Base-by-base conservation (phyloP, 64 coral and sea anemone genomes). In the Dendronephthya gigantea region DNA sequence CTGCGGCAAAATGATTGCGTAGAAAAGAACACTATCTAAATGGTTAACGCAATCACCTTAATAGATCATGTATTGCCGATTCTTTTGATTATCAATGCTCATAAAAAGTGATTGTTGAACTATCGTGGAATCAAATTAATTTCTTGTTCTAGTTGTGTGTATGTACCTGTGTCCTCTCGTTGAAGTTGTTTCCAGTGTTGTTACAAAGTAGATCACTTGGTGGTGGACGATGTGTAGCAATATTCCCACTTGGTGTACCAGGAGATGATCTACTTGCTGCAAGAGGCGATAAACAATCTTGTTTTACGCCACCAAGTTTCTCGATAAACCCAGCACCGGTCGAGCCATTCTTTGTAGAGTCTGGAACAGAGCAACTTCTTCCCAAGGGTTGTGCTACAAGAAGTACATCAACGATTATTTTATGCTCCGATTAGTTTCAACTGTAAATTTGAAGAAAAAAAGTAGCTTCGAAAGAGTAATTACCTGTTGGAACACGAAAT, bases 191-290 rank as follows among this genome's bases (percentile, higher is more conserved):
- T 39, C 72, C 72, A 2, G 72, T 39, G 29, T 79, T 79, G 37
- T 79, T 79, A 79, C 72, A 79, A 19, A 79, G 72, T 6, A 36
- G 36, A 15, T 79, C 72, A 79, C 72, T 39, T 4, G 72, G 30
- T 4, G 32, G 30, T 33, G 72, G 72, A 79, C 72, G 72, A 79
- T 34, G 72, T 36, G 32, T 34, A 33, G 72, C 7, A 39, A 16
- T 35, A 79, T 15, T 33, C 0, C 13, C 72, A 34, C 32, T 9
- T 28, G 19, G 30, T 14, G 72, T 79, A n/a, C 58, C 58, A 15
- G 72, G 72, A 79, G 72, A 79, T 79, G 72, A 36, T 79, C 72
- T 79, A 29, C 72, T 79, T 8, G 22, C 72, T 79, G 29, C 72
- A 4, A 79, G 36, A 39, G 72, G 72, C 12, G 72, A 79, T 79